Base-by-base conservation (phyloP, 2,113 vertebrate species). In the Brachypteracias leptosomus region DNA sequence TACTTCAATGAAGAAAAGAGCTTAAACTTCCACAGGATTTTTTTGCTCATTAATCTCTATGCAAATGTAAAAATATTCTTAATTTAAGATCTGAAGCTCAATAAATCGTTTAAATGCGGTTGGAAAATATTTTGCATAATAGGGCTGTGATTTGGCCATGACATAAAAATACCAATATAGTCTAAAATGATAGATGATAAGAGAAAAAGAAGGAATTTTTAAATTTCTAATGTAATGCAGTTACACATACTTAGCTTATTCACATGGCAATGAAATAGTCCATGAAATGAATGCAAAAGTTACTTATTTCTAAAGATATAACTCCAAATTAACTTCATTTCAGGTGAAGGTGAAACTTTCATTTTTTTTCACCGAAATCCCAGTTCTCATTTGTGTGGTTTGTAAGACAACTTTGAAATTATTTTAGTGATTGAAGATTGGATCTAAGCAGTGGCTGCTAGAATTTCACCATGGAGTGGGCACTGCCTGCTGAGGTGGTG, bases 121-220 rank as follows among this genome's bases (percentile, higher is more conserved):
- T 78, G 57, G 21, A 29, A 24, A 55, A 46, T 2, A 0, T 31
- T 77, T 70, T 74, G 22, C 29, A 25, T 63, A 21, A 72, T 25
- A 16, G 38, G 25, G 26, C 9, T 67, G 35, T 0, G 4, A 51
- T 62, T 67, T 57, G n/a, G 3, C 11, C 22, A 14, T 0, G 0
- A n/a, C 31, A 14, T 18, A 7, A 5, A 73, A 59, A 65, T 18
- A 86, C 8, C 47, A 57, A 6, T n/a, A 13, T 7, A 49, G 8
- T 16, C 3, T 42, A 26, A 47, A 86, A 25, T 20, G 33, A n/a
- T 8, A 86, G 38, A 15, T 42, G 12, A 36, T 31, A 17, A 47
- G 13, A 33, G 35, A 33, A 87, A 76, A 73, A 22, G 0, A 33
- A 59, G 3, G 2, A 9, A 5, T 1, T 9, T 26, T 47, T 89